Conservation (phyloP, 2,797 vertebrate genomes). For the Urocyon cinereoargenteus region DNA sequence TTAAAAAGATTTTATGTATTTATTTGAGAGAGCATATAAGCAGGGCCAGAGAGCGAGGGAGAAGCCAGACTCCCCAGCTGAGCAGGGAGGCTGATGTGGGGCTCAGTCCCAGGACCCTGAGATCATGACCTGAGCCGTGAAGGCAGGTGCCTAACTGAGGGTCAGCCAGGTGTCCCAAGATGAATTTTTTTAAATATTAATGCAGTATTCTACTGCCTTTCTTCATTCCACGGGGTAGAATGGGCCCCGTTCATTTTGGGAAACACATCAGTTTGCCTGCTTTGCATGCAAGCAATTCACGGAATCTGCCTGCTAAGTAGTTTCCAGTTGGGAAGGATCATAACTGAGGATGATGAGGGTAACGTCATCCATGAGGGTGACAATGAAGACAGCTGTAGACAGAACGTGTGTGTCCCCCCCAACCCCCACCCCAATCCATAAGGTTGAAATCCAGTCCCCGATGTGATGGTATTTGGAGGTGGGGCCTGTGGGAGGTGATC, state of each 20-base stretch:
- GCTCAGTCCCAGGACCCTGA: no score
- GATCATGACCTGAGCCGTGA: not conserved
- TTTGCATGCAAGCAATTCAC: not conserved
- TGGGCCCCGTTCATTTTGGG: not conserved
- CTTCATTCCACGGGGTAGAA: not conserved
- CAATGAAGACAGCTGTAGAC: not conserved
- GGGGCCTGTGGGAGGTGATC: no score
- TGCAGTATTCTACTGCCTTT: not conserved
- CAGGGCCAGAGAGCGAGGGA: no score
- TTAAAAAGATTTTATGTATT: not conserved
- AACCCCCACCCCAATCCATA: not conserved
- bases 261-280: not conserved
- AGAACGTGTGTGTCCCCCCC: not conserved
- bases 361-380: no score
- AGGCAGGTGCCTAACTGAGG: no score
- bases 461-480: no score
- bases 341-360: no score
- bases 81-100: no score
- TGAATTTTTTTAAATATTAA: not conserved
- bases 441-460: not conserved
- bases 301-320: not conserved
- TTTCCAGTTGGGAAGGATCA: not conserved
- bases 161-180: not conserved
- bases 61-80: no score
- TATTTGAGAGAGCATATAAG: not conserved